Percentiles rank a stretch among this genome's conserved stretches.
Conservation (phyloP, 2,797 vertebrate genomes). For the Typhlichthys eigenmanni region DNA sequence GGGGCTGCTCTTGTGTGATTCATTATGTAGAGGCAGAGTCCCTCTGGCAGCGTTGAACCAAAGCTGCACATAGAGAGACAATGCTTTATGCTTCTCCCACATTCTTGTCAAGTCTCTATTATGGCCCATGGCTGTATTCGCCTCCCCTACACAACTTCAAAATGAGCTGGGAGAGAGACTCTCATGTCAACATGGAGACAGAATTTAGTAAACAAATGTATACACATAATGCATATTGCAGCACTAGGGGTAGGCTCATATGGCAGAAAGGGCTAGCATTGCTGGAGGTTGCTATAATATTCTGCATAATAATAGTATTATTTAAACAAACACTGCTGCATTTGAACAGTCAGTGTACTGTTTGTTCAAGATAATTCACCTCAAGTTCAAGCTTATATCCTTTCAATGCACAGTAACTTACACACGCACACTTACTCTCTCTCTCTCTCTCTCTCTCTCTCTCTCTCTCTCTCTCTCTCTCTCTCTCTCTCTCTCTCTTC, state of each 20-base stretch:
- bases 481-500: background rate
- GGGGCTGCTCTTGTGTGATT: slow-evolving; percentile 53
- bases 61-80: slow-evolving; percentile 40
- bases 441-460: too few species aligned
- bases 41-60: slow-evolving; percentile 62
- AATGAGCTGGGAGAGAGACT: slow-evolving; percentile 41
- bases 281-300: too few species aligned
- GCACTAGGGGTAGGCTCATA: too few species aligned
- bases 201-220: slow-evolving; percentile 60
- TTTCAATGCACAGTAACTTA: background rate
- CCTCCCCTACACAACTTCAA: slow-evolving; percentile 56
- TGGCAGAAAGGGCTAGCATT: too few species aligned
- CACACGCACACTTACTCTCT: background rate
- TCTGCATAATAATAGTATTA: too few species aligned
- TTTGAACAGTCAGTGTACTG: slow-evolving; percentile 24
- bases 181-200: slow-evolving; percentile 31
- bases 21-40: slow-evolving; percentile 59
- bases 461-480: too few species aligned
- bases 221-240: too few species aligned
- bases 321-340: slow-evolving; percentile 7
- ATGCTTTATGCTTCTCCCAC: slow-evolving; percentile 47
- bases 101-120: slow-evolving; percentile 63
- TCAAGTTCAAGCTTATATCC: background rate
- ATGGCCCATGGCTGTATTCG: slow-evolving; percentile 57
- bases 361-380: too few species aligned